Percentiles rank a stretch among this genome's conserved stretches.
Conservation (phyloP, 2,888 invertebrate species). For the Agrilus mali region DNA sequence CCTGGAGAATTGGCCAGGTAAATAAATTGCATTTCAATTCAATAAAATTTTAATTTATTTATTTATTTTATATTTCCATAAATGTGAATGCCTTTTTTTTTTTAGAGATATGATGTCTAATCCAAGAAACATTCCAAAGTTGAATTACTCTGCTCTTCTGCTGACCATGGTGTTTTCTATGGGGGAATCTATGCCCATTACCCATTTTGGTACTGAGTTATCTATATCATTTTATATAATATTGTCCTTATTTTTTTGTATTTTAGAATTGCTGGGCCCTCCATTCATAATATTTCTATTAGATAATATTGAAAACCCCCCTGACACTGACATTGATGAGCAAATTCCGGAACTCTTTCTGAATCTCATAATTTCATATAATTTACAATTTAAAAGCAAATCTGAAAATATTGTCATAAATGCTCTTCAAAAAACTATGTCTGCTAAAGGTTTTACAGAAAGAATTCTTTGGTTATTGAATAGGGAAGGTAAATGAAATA, state of each 20-base stretch:
- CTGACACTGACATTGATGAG: constrained; percentile 70
- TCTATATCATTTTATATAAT: neutral
- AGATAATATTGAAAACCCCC: constrained; percentile 68
- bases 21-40: too few relatives aligned
- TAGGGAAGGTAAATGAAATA: constrained; percentile 59
- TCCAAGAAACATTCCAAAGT: constrained; percentile 62
- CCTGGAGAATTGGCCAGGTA: constrained; percentile 83
- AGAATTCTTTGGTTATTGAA: constrained; percentile 78
- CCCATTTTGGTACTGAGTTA: constrained; percentile 61
- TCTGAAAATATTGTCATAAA: constrained; percentile 60
- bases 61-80: neutral
- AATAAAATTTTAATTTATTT: constrained; percentile 1
- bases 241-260: constrained; percentile 5
- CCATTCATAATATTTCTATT: constrained; percentile 72
- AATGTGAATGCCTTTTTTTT: constrained; percentile 14
- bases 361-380: constrained; percentile 74
- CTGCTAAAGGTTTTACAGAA: constrained; percentile 82
- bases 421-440: constrained; percentile 52
- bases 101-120: constrained; percentile 65
- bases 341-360: constrained; percentile 76
- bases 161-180: constrained; percentile 82
- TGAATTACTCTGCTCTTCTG: constrained; percentile 71
- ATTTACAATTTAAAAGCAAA: constrained; percentile 63
- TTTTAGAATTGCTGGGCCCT: constrained; percentile 70
- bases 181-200: constrained; percentile 80